Base-by-base conservation (phyloP, 1,140 invertebrate species). In the Saccostrea echinata region DNA sequence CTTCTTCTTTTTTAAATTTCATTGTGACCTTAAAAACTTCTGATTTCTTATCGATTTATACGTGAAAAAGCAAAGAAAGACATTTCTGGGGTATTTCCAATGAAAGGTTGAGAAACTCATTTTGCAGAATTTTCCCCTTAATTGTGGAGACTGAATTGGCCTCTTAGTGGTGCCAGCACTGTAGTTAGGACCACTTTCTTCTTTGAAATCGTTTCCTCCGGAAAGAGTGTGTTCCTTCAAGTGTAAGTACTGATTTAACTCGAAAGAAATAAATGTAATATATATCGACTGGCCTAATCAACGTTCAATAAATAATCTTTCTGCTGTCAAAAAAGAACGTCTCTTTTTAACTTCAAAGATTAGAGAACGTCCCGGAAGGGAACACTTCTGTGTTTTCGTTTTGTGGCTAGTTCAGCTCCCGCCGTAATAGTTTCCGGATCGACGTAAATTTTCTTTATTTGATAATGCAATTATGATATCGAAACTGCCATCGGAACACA, bases 391-490 rank as follows among this genome's bases (percentile, higher is more conserved):
- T 76, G 30, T 76, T 27, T 76, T 76, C 68, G 68, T 76, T 76
- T 33, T 27, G 68, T 76, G 68, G 68, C 68, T 76, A 30, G 11
- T 76, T 30, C 11, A 76, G 68, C 68, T 76, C 68, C 68, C 24
- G 30, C 30, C 24, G 68, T 76, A 76, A 76, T 76, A 76, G 68
- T 76, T 76, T 76, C 68, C 68, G 68, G 68, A 76, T 30, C 68
- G 68, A 76, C 68, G 68, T 76, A 76, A 76, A 76, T 76, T 76
- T 76, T 76, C 68, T 76, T 76, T 27, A 76, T 76, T 76, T 76
- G 68, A 76, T 76, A 76, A 76, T 76, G 68, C 68, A 76, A 76
- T 76, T 76, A 76, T 76, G 68, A 76, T 76, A 76, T 76, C 68
- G 68, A 76, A 76, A 76, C 68, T 76, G 68, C 68, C 68, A 76